Conservation (phyloP, 2,888 invertebrate species). For the Drosophila testacea region DNA sequence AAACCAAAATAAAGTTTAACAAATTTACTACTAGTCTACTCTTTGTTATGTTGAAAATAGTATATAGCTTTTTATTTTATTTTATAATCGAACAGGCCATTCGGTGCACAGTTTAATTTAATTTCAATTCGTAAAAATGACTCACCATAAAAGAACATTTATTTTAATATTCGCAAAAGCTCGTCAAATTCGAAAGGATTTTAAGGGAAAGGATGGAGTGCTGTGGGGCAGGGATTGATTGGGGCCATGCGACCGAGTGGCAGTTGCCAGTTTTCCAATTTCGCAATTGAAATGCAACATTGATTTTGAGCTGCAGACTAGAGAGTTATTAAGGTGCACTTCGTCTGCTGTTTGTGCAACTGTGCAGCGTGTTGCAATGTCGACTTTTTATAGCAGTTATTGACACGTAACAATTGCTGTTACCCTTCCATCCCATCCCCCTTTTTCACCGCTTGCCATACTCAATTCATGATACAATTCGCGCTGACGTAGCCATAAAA, state of each 20-base stretch:
- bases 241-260: slow-evolving; percentile 27
- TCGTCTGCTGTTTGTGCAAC: slow-evolving; percentile 35
- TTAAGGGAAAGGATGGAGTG: not conserved
- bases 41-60: not conserved
- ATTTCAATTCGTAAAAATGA: slow-evolving; percentile 56
- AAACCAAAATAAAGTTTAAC: too few relatives aligned
- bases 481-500: slow-evolving; percentile 57
- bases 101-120: slow-evolving; percentile 75
- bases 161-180: slow-evolving; percentile 69
- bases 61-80: not conserved
- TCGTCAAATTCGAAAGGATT: slow-evolving; percentile 18
- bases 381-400: slow-evolving; percentile 73
- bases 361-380: slow-evolving; percentile 48
- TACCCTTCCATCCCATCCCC: slow-evolving; percentile 15
- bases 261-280: slow-evolving; percentile 61
- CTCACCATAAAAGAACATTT: slow-evolving; percentile 56
- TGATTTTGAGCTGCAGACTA: slow-evolving; percentile 72
- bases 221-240: slow-evolving; percentile 43
- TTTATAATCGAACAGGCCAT: slow-evolving; percentile 59
- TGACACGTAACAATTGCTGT: slow-evolving; percentile 80
- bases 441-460: not conserved
- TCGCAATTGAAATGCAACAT: slow-evolving; percentile 80
- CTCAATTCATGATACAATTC: slow-evolving; percentile 48
- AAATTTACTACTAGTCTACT: not conserved
- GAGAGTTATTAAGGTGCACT: slow-evolving; percentile 69